Evolutionary conservation across 92 coral and sea anemone genomes (phyloP), one percentile per base, ranked within the genome.

Genomic region (Porites evermanni): DNA sequence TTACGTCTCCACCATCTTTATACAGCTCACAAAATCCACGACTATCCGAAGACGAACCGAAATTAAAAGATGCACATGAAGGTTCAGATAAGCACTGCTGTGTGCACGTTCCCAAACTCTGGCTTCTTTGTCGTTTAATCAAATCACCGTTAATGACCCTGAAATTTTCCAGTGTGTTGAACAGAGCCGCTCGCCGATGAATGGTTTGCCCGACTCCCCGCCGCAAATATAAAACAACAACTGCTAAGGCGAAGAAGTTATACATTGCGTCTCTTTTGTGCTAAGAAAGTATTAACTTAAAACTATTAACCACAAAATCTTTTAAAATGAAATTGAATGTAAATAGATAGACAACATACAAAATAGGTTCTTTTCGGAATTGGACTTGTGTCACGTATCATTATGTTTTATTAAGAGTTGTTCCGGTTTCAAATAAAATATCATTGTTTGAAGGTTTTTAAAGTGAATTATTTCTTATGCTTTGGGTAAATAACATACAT

Each of bases 41-140:
- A 24, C 59, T 72, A 12, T 23, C 60, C n/a, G 80, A 6, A 1
- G 38, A 58, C 21, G 72, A 26, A 61, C 82, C 79, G 83, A 71
- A 92, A 80, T 92, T 94, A 67, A 94, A 93, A 47, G 94, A 85
- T 18, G 90, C 72, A 38, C 98, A 94, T 13, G 21, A 51, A 16
- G 69, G 79, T 18, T 77, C 79, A 1, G 87, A 73, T 56, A 94
- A 76, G 60, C 98, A 94, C 53, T 53, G 20, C 12, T 92, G 98
- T 71, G 93, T 91, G 84, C 98, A 94, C 53, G 93, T 83, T 47
- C 90, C 61, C 4, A 86, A 53, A 65, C 83, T 75, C 51, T 65
- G 72, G 20, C 67, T 80, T 64, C 81, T 80, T 86, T 81, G 84
- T 2, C 74, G 86, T 54, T 86, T 80, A 26, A 90, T 72, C 85